Conservation (phyloP, 2,888 invertebrate genomes). For the Synergus itoensis region DNA sequence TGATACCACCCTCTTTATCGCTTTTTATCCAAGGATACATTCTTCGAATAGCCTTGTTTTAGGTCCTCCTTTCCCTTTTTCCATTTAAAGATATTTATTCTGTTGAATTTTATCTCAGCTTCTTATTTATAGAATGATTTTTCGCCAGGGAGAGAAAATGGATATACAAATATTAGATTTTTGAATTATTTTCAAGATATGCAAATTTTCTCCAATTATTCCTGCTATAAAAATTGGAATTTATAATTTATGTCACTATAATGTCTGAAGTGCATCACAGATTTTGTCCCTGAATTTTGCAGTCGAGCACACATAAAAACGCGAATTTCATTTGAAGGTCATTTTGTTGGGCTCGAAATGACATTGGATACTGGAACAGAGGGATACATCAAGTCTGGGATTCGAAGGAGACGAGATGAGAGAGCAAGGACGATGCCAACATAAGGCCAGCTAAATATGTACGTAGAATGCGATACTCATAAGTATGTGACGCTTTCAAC, state of each 20-base stretch:
- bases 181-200: background rate
- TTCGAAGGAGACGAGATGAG: conserved; percentile 51
- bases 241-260: background rate
- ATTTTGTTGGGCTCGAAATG: conserved; percentile 12
- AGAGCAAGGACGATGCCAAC: conserved; percentile 41
- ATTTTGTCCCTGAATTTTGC: background rate
- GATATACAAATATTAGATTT: background rate
- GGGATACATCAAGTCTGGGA: conserved; percentile 5
- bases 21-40: background rate
- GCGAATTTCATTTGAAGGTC: conserved; percentile 25
- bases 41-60: background rate
- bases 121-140: background rate
- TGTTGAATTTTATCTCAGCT: background rate
- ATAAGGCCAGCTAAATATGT: conserved; percentile 43
- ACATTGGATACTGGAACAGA: conserved; percentile 3
- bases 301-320: background rate
- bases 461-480: conserved; percentile 44
- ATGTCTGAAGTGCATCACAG: too few relatives aligned
- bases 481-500: conserved; percentile 66
- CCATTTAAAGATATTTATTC: background rate
- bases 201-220: background rate
- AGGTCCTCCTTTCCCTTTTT: background rate
- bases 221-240: background rate
- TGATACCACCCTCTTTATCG: background rate
- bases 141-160: background rate